Evolutionary conservation across 2,797 vertebrate genomes (phyloP).

Genomic region (Crypturellus tataupa): DNA sequence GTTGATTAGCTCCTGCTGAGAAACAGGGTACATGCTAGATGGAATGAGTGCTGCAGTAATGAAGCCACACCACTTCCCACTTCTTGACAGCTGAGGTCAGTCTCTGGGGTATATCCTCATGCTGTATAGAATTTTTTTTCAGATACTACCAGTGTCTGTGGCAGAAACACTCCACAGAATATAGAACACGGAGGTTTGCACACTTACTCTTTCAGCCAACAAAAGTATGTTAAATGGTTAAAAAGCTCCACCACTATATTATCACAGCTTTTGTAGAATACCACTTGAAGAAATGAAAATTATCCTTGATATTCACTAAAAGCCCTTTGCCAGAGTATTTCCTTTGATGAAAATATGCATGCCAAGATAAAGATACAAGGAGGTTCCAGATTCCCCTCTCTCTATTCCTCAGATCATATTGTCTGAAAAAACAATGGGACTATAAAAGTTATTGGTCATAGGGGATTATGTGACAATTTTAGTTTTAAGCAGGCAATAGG

Average conservation of each 20-base stretch:
- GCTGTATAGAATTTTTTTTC: constrained; percentile 1
- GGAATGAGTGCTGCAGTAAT: not conserved
- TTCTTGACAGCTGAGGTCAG: constrained; percentile 24
- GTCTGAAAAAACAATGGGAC: not conserved
- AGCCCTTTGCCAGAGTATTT: not conserved
- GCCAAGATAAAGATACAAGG: not conserved
- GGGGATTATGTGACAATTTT: not conserved
- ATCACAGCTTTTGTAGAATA: not conserved
- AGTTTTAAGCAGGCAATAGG: not conserved
- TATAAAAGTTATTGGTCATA: not conserved
- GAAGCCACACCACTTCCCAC: not conserved
- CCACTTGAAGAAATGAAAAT: not conserved
- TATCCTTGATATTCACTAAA: not conserved
- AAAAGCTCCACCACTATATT: not conserved
- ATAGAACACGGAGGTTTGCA: not conserved
- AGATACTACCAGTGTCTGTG: not conserved
- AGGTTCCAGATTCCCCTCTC: not conserved
- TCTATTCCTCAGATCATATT: not conserved
- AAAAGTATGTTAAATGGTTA: not conserved
- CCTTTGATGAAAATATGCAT: not conserved
- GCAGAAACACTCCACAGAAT: not conserved
- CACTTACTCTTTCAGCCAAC: not conserved
- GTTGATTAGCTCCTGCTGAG: constrained; percentile 24
- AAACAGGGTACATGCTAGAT: not conserved
- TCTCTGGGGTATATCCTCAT: not conserved